Evolutionary conservation across 2,888 invertebrate species (phyloP).

Genomic region (Schizotus pectinicornis): DNA sequence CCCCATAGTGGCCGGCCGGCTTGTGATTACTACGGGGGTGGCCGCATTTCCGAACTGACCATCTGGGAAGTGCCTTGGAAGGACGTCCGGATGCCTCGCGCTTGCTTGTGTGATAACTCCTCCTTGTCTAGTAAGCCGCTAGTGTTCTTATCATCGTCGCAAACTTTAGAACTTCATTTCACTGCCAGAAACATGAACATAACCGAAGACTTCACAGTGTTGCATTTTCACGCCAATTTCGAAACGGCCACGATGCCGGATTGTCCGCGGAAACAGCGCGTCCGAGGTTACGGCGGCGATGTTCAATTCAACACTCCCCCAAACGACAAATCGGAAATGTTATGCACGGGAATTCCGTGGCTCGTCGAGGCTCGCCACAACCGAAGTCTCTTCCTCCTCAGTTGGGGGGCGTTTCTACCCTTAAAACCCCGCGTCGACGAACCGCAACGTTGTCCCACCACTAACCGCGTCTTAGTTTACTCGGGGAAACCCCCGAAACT

Average conservation of each 20-base stretch:
- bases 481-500: slow-evolving; percentile 72
- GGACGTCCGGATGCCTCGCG: slow-evolving; percentile 72
- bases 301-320: slow-evolving; percentile 70
- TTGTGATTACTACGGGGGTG: slow-evolving; percentile 58
- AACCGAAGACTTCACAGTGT: slow-evolving; percentile 80
- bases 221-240: slow-evolving; percentile 78
- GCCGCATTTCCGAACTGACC: slow-evolving; percentile 63
- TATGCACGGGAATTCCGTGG: slow-evolving; percentile 80
- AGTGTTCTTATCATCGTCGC: slow-evolving; percentile 69
- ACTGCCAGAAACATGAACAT: slow-evolving; percentile 75
- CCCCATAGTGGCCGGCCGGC: slow-evolving; percentile 73
- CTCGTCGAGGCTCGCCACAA: slow-evolving; percentile 80
- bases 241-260: slow-evolving; percentile 70
- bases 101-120: slow-evolving; percentile 81
- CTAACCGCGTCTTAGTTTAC: slow-evolving; percentile 81
- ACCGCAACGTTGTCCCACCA: slow-evolving; percentile 73
- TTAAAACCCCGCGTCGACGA: slow-evolving; percentile 67
- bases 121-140: slow-evolving; percentile 66
- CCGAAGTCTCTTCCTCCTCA: slow-evolving; percentile 79
- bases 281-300: slow-evolving; percentile 71
- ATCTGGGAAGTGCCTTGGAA: slow-evolving; percentile 77
- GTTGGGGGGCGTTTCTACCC: slow-evolving; percentile 81
- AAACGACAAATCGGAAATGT: slow-evolving; percentile 65
- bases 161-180: slow-evolving; percentile 78
- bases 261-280: slow-evolving; percentile 69